These are phyloP conservation scores for Thera britannica DNA, from an alignment of 2,888 invertebrate genomes.

Conservation along the genomic window DNA sequence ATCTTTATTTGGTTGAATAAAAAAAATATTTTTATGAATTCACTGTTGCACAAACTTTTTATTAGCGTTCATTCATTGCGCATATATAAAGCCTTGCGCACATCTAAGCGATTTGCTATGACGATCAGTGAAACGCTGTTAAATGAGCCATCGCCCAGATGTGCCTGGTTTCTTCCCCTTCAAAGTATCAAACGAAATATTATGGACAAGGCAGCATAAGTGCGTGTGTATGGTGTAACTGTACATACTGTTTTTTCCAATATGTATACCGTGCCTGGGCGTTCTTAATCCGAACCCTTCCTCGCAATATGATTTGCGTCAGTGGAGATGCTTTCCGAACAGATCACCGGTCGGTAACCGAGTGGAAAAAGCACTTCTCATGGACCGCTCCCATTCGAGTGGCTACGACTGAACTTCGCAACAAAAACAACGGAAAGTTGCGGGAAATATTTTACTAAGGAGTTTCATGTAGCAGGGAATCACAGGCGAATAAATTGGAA, in stretches of 20 bases:
- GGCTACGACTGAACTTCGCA: slow-evolving; percentile 33
- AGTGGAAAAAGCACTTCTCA: slow-evolving; percentile 84
- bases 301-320: slow-evolving; percentile 84
- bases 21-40: too few relatives aligned
- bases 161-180: too few relatives aligned
- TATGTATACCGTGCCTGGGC: slow-evolving; percentile 44
- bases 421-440: slow-evolving; percentile 14
- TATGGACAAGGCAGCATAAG: too few relatives aligned
- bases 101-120: too few relatives aligned
- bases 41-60: too few relatives aligned
- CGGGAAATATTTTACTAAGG: slow-evolving; percentile 4
- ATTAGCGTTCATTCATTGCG: too few relatives aligned
- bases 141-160: too few relatives aligned
- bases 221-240: too few relatives aligned
- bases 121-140: too few relatives aligned
- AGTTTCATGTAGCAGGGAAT: not conserved
- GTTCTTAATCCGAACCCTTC: slow-evolving; percentile 80
- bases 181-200: too few relatives aligned
- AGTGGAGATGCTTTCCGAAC: slow-evolving; percentile 81
- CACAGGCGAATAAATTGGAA: slow-evolving; percentile 2
- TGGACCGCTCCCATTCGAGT: slow-evolving; percentile 67
- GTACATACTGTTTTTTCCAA: not conserved
- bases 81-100: too few relatives aligned
- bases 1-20: too few relatives aligned
- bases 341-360: slow-evolving; percentile 83